Base-by-base conservation (phyloP, 2,113 vertebrate species). In the Oncorhynchus keta region DNA sequence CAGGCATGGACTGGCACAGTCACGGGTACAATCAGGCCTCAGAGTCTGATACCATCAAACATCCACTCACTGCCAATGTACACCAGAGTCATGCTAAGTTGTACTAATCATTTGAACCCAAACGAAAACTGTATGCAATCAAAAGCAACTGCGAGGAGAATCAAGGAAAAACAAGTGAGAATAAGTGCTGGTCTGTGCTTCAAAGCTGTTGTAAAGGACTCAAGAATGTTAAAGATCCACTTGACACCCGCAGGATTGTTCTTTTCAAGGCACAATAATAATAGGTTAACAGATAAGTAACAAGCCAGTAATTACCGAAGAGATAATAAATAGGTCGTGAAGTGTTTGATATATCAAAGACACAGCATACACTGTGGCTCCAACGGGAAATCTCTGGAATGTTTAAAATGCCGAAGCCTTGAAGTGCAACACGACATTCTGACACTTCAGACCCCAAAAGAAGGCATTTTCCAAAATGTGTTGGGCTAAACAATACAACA, bases 331-430 rank as follows among this genome's bases (percentile, higher is more conserved):
- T 20, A 76, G 30, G 70, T 61, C 45, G 76, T 62, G 59, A 24
- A 18, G 51, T 51, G 59, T 76, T 69, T 67, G 71, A 68, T 73
- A 49, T 66, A 45, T 45, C 8, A 45, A 45, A 45, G 39, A 45
- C 39, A 45, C 8, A 11, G 39, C 48, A 68, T 75, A 66, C 57
- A 24, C 74, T 28, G 7, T 65, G 61, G 70, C 72, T 77, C 74
- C 74, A 5, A 39, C 49, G 3, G 28, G 67, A 73, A 78, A 79
- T 83, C 74, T 80, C 61, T 71, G 2, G 59, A 77, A 80, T 77
- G 24, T 67, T 65, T 70, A 13, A 7, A 62, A 62, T n/a, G 1
- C 3, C 14, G 16, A 55, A 55, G 59, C 59, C 59, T 62, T 22
- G 59, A 24, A 16, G 59, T 62, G 59, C 59, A 62, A 62, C 59